Conservation (phyloP, 2,113 vertebrate genomes). For the Salvelinus sp. region DNA sequence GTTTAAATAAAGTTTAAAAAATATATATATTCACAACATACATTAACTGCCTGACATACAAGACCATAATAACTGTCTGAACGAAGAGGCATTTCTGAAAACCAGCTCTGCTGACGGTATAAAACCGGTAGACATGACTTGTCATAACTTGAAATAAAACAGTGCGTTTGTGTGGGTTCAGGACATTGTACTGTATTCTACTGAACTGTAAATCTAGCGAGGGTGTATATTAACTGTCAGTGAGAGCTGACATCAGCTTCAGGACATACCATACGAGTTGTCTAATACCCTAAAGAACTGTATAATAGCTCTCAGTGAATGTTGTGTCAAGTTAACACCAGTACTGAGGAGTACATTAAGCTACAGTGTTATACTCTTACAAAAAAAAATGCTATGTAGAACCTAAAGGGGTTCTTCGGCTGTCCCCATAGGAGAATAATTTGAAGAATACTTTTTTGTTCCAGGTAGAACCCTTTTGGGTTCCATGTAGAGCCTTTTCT, state of each 20-base stretch:
- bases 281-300: background rate
- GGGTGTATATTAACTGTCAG: background rate
- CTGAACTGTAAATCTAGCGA: background rate
- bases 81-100: background rate
- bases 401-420: too few species aligned
- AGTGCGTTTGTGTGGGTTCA: background rate
- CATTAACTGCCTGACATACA: background rate
- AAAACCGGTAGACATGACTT: background rate
- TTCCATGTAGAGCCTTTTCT: too few species aligned
- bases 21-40: background rate
- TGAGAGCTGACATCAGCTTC: background rate
- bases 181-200: background rate
- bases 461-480: too few species aligned
- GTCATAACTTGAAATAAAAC: background rate
- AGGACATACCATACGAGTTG: background rate
- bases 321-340: background rate
- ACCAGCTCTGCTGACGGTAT: background rate
- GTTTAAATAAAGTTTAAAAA: background rate
- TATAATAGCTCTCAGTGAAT: background rate
- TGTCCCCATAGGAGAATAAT: too few species aligned
- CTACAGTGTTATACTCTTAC: background rate
- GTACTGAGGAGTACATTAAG: background rate
- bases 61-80: background rate
- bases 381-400: too few species aligned
- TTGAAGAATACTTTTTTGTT: too few species aligned